phyloP scores from a whole-genome alignment of 2,113 vertebrate genomes.

The Cololabis saira region DNA sequence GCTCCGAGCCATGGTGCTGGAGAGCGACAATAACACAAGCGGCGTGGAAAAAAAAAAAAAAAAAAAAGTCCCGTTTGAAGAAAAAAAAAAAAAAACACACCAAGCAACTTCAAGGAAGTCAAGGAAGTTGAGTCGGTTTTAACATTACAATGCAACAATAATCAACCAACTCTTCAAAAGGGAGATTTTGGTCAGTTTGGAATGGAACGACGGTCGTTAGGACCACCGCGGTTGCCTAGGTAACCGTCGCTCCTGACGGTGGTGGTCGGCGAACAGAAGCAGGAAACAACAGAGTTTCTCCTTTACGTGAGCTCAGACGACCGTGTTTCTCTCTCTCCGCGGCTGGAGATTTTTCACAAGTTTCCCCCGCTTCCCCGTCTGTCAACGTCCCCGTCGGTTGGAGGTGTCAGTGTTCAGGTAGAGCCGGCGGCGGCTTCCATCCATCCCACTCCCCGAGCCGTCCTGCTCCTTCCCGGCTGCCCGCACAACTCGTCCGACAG shows the following conservation, averaged over 20 bases:
- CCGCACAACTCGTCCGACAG: conserved; percentile 31
- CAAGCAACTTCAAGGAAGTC: conserved; percentile 44
- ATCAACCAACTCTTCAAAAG: background rate
- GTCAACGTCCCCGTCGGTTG: conserved; percentile 20
- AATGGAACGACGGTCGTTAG: too few species aligned
- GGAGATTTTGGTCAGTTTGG: too few species aligned
- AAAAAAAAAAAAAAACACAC: background rate
- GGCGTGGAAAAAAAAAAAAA: background rate
- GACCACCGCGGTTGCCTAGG: conserved; percentile 39
- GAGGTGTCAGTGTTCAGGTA: conserved; percentile 56
- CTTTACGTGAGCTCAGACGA: too few species aligned
- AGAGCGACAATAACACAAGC: background rate
- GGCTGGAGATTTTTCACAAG: too few species aligned
- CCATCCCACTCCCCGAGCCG: conserved; percentile 11
- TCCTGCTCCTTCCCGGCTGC: conserved; percentile 20
- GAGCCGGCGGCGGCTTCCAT: conserved; percentile 52
- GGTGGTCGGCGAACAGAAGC: conserved; percentile 27
- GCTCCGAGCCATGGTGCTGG: conserved; percentile 34
- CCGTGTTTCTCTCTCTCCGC: too few species aligned
- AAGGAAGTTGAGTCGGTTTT: conserved; percentile 28
- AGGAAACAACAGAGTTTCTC: conserved; percentile 41
- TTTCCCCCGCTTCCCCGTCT: conserved; percentile 14
- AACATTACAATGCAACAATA: background rate
- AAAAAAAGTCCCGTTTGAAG: background rate
- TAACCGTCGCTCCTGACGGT: conserved; percentile 18